These are phyloP conservation scores for Rhabditoides inermis DNA, from an alignment of 2,888 invertebrate species.

Conservation along the genomic window DNA sequence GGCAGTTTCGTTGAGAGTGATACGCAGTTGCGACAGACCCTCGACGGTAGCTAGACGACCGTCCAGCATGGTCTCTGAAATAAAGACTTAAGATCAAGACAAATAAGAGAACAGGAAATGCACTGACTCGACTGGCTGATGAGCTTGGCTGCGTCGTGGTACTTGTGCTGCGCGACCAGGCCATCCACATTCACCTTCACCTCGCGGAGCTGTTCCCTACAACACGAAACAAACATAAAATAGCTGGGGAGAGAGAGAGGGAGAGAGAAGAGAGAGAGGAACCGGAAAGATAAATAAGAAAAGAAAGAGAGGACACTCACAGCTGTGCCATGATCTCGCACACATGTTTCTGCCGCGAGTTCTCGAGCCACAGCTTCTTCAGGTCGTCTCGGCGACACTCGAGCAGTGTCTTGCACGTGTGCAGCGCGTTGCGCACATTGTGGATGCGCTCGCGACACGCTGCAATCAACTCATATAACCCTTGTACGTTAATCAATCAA, in stretches of 20 bases:
- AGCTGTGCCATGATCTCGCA: slow-evolving; percentile 42
- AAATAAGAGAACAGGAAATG: slow-evolving; percentile 1
- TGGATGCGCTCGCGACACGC: slow-evolving; percentile 70
- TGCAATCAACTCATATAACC: too few species aligned
- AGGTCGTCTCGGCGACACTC: slow-evolving; percentile 85
- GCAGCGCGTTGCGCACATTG: slow-evolving; percentile 71
- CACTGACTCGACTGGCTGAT: slow-evolving; percentile 15
- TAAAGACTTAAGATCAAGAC: not conserved
- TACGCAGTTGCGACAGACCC: slow-evolving; percentile 36
- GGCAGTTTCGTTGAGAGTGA: slow-evolving; percentile 16
- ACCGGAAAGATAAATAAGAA: too few species aligned
- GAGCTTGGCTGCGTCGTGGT: slow-evolving; percentile 15
- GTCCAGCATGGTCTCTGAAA: slow-evolving; percentile 30
- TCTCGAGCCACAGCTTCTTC: slow-evolving; percentile 84
- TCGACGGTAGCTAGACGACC: slow-evolving; percentile 36
- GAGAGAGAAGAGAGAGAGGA: too few species aligned
- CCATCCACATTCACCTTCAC: too few species aligned
- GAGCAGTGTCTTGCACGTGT: slow-evolving; percentile 74
- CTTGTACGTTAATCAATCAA: too few species aligned
- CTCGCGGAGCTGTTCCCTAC: too few species aligned
- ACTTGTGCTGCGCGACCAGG: slow-evolving; percentile 12
- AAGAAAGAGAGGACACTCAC: slow-evolving; percentile 18
- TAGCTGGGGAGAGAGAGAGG: too few species aligned
- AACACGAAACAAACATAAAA: too few species aligned
- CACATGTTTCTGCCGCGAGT: slow-evolving; percentile 69